Base-by-base conservation (phyloP, 2,888 invertebrate species). In the Pristionchus arcanus region DNA sequence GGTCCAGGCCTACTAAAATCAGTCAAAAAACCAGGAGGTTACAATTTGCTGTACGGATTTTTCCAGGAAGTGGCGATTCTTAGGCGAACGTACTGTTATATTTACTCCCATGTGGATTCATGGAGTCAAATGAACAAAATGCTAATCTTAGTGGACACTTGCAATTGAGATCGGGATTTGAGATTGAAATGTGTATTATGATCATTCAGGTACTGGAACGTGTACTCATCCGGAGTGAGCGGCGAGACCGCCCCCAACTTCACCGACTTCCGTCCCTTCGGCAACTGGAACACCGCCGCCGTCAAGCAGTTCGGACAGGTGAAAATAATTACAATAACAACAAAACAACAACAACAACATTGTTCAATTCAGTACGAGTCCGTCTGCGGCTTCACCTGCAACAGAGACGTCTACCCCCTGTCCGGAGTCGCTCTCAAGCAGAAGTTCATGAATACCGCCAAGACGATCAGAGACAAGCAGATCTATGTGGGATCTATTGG, bases 191-290 rank as follows among this genome's bases (percentile, higher is more conserved):
- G n/a, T n/a, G n/a, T n/a, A n/a, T n/a, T n/a, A n/a, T n/a, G n/a
- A n/a, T n/a, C n/a, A n/a, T 2, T 21, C 28, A 81, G 90, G 90
- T 90, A 90, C 87, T 90, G 90, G 90, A 86, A 89, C 83, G 89
- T 89, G 15, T 81, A 74, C 21, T 87, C 85, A 4, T 19, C 37
- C 0, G 90, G 90, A 15, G 15, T 49, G 0, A 53, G 37, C 4
- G 90, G 89, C 13, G 89, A 90, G 71, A 68, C 77, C 21, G 25
- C 87, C 2, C 49, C 87, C 49, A 83, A 89, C 84, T 89, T 90
- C 89, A 42, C 55, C 55, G 90, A 90, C 55, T 89, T 90, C 87
- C 89, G 87, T 34, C 9, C 89, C 13, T 90, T 90, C 81, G 90
- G 89, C n/a, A 68, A 83, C 42, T 90, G 89, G 89, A 90, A 85